phyloP scores from a whole-genome alignment of 2,888 invertebrate species.

The Itoplectis maculator region DNA sequence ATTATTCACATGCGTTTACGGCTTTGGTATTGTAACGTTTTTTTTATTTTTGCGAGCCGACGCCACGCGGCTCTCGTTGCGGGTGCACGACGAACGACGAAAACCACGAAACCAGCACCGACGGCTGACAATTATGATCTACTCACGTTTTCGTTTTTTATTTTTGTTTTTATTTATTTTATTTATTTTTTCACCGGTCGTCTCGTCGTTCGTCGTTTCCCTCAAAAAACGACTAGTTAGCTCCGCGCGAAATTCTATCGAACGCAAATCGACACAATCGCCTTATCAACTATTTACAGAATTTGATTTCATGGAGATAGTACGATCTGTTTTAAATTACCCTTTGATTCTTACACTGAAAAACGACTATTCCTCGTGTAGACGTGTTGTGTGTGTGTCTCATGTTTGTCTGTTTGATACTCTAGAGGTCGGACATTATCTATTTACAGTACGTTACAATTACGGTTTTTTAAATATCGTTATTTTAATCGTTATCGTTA shows the following conservation, averaged over 20 bases:
- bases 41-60: slow-evolving; percentile 32
- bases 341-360: slow-evolving; percentile 63
- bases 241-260: slow-evolving; percentile 40
- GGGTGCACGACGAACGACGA: slow-evolving; percentile 49
- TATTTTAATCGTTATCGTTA: background rate
- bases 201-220: slow-evolving; percentile 45
- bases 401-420: slow-evolving; percentile 23
- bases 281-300: slow-evolving; percentile 73
- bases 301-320: slow-evolving; percentile 70
- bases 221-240: slow-evolving; percentile 26
- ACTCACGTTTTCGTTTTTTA: background rate
- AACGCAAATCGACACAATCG: slow-evolving; percentile 64
- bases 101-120: background rate
- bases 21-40: slow-evolving; percentile 39
- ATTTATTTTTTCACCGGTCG: slow-evolving; percentile 13
- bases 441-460: slow-evolving; percentile 61
- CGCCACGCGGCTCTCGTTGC: slow-evolving; percentile 27
- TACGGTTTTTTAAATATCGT: background rate
- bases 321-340: slow-evolving; percentile 62
- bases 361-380: slow-evolving; percentile 52
- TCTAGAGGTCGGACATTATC: slow-evolving; percentile 54
- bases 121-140: slow-evolving; percentile 3
- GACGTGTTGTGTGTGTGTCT: background rate
- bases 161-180: too few relatives aligned
- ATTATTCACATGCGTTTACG: slow-evolving; percentile 62